phyloP scores from a whole-genome alignment of 2,797 vertebrate species.

The Onychomys leucogaster region DNA sequence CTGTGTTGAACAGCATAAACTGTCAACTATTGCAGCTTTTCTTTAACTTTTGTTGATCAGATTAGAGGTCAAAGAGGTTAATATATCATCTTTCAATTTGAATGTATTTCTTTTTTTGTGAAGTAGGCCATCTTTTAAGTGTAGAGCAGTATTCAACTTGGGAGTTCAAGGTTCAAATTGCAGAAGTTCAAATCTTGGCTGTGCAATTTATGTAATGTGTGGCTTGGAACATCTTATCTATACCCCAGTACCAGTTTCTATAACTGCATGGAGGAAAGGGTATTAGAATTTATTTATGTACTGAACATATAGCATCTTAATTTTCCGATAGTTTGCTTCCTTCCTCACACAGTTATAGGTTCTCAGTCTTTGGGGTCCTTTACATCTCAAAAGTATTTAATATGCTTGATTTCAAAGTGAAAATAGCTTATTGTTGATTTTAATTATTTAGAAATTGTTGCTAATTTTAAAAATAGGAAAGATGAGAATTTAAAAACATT shows the following conservation, averaged over 20 bases:
- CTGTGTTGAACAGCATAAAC: neutral
- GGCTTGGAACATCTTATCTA: neutral
- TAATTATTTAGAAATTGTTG: constrained; percentile 2
- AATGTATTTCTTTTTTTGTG: constrained; percentile 26
- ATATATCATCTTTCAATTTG: neutral
- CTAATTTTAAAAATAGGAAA: neutral
- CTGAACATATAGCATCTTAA: neutral
- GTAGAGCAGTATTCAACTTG: neutral
- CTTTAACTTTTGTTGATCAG: neutral
- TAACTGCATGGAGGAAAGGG: neutral
- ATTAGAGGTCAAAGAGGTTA: neutral
- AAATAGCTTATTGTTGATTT: neutral
- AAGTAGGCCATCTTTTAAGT: neutral
- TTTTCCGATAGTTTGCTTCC: neutral
- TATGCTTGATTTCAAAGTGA: neutral
- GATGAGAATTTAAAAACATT: neutral
- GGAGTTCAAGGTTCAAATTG: neutral
- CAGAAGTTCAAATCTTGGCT: neutral
- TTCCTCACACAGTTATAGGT: neutral
- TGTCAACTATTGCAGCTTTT: neutral
- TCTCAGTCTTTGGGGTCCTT: neutral
- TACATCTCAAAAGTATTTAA: neutral
- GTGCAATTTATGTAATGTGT: neutral
- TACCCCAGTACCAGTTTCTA: neutral
- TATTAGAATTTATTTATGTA: neutral